Evolutionary conservation across 2,113 vertebrate species (phyloP).

Genomic region (Equus przewalskii): DNA sequence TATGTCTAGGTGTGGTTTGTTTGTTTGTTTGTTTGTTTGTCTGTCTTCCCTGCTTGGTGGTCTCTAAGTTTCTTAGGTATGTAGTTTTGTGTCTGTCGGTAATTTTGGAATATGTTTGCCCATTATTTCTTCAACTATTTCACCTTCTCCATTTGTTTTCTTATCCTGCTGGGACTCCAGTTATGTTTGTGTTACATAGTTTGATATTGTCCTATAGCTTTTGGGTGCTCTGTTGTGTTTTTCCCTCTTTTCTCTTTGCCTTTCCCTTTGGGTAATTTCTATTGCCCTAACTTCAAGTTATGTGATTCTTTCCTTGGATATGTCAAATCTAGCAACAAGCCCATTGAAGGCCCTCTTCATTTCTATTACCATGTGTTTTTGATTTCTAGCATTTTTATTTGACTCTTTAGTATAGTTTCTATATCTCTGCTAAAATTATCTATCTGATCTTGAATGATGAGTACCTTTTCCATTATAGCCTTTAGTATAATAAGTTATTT

Average conservation of each 20-base stretch:
- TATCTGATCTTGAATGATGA: conserved; percentile 8
- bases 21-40: background rate
- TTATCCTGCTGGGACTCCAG: background rate
- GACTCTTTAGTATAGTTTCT: background rate
- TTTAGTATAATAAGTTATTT: conserved; percentile 24
- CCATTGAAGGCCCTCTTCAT: conserved; percentile 8
- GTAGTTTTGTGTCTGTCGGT: conserved; percentile 4
- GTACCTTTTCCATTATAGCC: background rate
- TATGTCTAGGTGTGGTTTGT: background rate
- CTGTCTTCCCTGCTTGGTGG: background rate
- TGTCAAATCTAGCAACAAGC: background rate
- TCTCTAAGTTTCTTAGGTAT: conserved; percentile 11
- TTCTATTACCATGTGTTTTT: background rate
- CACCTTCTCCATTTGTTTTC: background rate
- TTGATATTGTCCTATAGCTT: background rate
- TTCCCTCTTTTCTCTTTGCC: background rate
- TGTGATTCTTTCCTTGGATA: conserved; percentile 1
- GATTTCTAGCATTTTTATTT: background rate
- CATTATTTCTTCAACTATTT: conserved; percentile 48
- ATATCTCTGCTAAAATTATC: background rate
- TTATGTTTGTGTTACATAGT: background rate
- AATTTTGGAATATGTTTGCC: conserved; percentile 39
- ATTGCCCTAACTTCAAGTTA: background rate
- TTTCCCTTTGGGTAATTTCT: background rate
- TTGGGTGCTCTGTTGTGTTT: background rate